Percentiles rank a stretch among this genome's conserved stretches.
Evolutionary conservation across 1,140 invertebrate genomes (phyloP).

Genomic region (Caenorhabditis remanei): DNA sequence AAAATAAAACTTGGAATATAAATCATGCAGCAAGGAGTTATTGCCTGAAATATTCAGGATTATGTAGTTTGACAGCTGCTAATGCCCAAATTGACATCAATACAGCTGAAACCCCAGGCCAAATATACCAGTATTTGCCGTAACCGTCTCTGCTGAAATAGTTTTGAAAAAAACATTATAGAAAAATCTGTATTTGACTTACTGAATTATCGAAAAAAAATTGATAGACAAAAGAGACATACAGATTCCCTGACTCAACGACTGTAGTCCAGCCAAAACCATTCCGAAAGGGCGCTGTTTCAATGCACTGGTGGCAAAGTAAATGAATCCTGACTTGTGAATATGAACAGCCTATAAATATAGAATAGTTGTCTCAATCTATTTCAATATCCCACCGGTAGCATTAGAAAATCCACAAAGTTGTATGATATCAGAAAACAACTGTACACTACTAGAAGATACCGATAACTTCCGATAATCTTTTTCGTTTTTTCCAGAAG

Average conservation of each 20-base stretch:
- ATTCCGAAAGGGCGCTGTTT: background rate
- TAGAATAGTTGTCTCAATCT: too few relatives aligned
- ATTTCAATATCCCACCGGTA: too few relatives aligned
- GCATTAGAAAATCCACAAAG: background rate
- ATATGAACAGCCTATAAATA: slow-evolving; percentile 6
- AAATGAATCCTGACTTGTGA: background rate
- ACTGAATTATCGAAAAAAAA: background rate
- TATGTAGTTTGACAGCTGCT: background rate
- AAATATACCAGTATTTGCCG: background rate
- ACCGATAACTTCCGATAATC: background rate
- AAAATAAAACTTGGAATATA: background rate
- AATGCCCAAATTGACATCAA: background rate
- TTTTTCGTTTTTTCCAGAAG: background rate
- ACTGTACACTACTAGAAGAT: background rate
- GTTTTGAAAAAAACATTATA: background rate
- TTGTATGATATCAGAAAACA: background rate
- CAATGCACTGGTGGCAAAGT: background rate
- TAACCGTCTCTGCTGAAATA: background rate
- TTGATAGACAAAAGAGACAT: background rate
- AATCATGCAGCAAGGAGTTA: background rate
- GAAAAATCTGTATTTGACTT: background rate
- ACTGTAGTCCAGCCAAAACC: background rate
- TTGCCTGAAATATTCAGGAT: slow-evolving; percentile 6
- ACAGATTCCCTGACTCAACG: background rate
- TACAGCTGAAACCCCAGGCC: background rate